Base-by-base conservation (phyloP, 2,113 vertebrate genomes). In the Holacanthus passer region DNA sequence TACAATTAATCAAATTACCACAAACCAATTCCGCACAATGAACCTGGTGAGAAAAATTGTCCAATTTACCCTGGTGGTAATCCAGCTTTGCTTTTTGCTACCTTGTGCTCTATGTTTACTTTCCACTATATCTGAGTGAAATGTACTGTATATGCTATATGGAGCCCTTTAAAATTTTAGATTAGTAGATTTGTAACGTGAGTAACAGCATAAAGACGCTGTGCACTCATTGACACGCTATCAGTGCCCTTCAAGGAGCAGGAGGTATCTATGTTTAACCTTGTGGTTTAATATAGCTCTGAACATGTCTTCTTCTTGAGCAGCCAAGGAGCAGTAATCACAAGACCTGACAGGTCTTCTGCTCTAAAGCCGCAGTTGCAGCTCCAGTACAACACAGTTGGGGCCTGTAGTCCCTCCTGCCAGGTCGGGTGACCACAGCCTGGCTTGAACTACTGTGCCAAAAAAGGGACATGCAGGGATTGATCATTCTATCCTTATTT, bases 211-310 rank as follows among this genome's bases (percentile, higher is more conserved):
- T 65, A 39, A 58, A 71, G 84, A 75, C 52, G 56, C 50, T 66
- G 39, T 83, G 87, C 58, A 82, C 84, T 83, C 70, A 3, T 29
- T 89, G 81, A 86, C 76, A 86, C 87, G 75, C 68, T 63, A 62
- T 82, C 85, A 80, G 63, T 17, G 32, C 60, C 69, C 77, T 64
- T 48, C 62, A 48, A 63, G 41, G 20, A 71, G 65, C 11, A 17
- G 35, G 41, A 9, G 29, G 47, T 53, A 41, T 79, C 87, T 87
- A 92, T 87, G 83, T 87, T 88, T 89, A 90, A 76, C 74, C 53
- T 11, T 2, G 4, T 58, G 19, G 12, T 76, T 82, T 80, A 81
- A 87, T 87, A 75, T 87, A 87, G 69, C 63, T 58, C 13, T 65
- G 37, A 56, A 59, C 52, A 68, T 58, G 59, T 58, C 79, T 85